Evolutionary conservation across 2,797 vertebrate species (phyloP), one percentile per base, ranked within the genome.

Genomic region (Gastrophryne carolinensis): DNA sequence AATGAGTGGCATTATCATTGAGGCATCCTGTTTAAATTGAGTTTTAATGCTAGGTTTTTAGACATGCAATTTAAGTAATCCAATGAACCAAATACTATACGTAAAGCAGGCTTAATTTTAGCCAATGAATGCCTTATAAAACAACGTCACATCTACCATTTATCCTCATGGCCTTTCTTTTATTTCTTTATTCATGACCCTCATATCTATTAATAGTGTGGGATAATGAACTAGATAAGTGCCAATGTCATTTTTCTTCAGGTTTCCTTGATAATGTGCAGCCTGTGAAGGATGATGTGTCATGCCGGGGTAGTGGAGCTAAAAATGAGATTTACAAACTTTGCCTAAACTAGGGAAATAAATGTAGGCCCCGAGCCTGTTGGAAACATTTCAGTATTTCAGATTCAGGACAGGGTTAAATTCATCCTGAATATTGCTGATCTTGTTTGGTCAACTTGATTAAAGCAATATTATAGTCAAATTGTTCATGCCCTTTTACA

Each of bases 141-240:
- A 56, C 26, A 26, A n/a, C n/a, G 24, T 17, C 53, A 26, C 27
- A 29, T 9, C 26, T 56, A 30, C 53, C 26, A 56, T 56, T 30
- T 26, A 17, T 29, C 53, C 27, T 15, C 2, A 15, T 56, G 53
- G 53, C 27, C 4, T 8, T 27, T 30, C 53, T 29, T 30, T 13
- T 56, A 26, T 56, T 30, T 56, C 29, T 56, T 29, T 26, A 56
- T 56, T 56, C 53, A 15, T 29, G 53, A n/a, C 53, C 53, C 53
- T 56, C 26, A 56, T 56, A 26, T 56, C 53, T 56, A 56, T 29
- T 56, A 56, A 56, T 56, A 56, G 53, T 56, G 26, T 23, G 4
- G 53, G 17, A 56, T 56, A 56, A 56, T 56, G 53, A 56, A 27
- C 53, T 30, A 56, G 26, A 27, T 56, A 56, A 29, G 26, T 56